Percentiles rank a stretch among this genome's conserved stretches.
These are phyloP conservation scores for Nibea albiflora DNA, from an alignment of 2,113 vertebrate species.

Conservation along the genomic window DNA sequence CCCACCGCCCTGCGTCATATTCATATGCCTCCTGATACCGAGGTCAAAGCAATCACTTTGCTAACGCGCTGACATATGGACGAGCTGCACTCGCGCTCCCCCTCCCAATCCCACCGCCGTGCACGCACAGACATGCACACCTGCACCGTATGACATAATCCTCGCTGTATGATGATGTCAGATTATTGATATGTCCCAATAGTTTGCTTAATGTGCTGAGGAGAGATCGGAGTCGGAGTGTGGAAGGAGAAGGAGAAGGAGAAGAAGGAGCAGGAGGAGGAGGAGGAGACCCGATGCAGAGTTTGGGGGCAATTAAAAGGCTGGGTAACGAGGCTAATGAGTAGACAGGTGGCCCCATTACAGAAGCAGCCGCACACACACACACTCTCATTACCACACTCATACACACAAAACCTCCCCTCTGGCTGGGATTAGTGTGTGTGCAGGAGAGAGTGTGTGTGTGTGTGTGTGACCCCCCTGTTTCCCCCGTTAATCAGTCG, in stretches of 20 bases:
- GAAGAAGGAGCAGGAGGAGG: constrained; percentile 15
- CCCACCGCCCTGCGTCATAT: constrained; percentile 40
- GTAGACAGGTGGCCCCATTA: constrained; percentile 84
- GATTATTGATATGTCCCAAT: constrained; percentile 63
- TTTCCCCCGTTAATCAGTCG: constrained; percentile 69
- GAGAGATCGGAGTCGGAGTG: constrained; percentile 24
- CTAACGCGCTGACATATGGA: constrained; percentile 56
- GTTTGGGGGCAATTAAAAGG: constrained; percentile 82
- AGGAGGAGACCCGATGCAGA: constrained; percentile 47
- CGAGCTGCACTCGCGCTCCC: constrained; percentile 27
- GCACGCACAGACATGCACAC: constrained; percentile 43
- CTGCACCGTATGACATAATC: constrained; percentile 58
- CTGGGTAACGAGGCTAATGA: constrained; percentile 84
- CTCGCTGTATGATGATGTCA: constrained; percentile 58
- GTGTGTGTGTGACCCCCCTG: constrained; percentile 22
- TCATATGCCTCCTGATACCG: constrained; percentile 49
- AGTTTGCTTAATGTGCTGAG: constrained; percentile 39
- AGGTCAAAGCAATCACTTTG: constrained; percentile 71
- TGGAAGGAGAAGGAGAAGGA: constrained; percentile 6
- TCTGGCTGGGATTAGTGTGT: constrained; percentile 75
- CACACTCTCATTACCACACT: constrained; percentile 50
- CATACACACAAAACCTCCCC: constrained; percentile 65
- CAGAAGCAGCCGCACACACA: constrained; percentile 62
- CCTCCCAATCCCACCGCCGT: constrained; percentile 49
- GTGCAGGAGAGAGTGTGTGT: constrained; percentile 6